Conservation (phyloP, 1,140 invertebrate species). For the Eupristina koningsbergeri region DNA sequence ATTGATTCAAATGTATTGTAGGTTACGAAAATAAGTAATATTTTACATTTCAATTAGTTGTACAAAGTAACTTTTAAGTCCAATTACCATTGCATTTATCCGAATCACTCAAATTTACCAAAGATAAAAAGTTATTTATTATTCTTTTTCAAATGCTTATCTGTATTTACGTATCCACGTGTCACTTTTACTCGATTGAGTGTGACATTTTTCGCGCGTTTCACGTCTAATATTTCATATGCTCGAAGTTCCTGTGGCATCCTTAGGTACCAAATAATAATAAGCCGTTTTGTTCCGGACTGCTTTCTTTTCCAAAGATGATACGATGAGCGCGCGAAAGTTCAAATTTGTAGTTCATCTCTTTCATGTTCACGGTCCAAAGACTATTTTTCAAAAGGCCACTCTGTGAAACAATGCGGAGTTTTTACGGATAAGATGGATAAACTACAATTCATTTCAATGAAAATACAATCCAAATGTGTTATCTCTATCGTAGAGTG, state of each 20-base stretch:
- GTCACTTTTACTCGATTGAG: slow-evolving; percentile 16
- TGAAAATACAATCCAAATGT: too few relatives aligned
- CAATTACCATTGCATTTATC: not conserved
- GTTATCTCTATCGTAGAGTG: too few relatives aligned
- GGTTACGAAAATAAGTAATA: not conserved
- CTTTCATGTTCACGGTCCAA: too few relatives aligned
- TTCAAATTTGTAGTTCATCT: not conserved
- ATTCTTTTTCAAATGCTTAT: slow-evolving; percentile 31
- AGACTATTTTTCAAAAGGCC: too few relatives aligned
- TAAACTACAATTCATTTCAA: too few relatives aligned
- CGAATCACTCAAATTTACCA: not conserved
- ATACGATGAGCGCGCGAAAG: not conserved
- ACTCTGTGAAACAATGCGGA: too few relatives aligned
- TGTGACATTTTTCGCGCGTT: not conserved
- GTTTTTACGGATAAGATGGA: too few relatives aligned
- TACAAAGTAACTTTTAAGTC: not conserved
- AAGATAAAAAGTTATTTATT: not conserved
- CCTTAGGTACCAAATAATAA: not conserved
- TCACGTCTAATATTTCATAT: not conserved
- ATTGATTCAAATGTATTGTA: not conserved
- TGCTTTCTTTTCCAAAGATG: not conserved
- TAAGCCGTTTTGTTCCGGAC: not conserved
- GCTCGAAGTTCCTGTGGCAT: not conserved
- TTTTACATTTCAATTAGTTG: not conserved
- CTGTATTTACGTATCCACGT: slow-evolving; percentile 35